Evolutionary conservation across 2,888 invertebrate genomes (phyloP).

Genomic region (Pharmacophagus antenor): DNA sequence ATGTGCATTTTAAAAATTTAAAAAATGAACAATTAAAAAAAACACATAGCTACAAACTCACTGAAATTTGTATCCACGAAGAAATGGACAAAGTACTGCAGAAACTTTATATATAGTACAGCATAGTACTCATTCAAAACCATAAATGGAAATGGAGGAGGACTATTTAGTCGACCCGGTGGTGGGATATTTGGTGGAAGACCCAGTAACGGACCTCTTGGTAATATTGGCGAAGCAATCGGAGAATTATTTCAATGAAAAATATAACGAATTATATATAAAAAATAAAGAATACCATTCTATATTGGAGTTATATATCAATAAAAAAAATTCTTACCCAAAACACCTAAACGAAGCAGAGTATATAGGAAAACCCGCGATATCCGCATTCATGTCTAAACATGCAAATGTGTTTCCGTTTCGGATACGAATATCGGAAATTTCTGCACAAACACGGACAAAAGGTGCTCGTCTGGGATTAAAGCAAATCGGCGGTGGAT

Average conservation of each 20-base stretch:
- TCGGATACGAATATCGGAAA: conserved; percentile 89
- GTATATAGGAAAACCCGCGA: conserved; percentile 80
- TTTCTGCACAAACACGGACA: conserved; percentile 86
- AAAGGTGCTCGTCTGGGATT: conserved; percentile 85
- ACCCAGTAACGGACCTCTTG: conserved; percentile 58
- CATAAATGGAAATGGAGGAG: conserved; percentile 26
- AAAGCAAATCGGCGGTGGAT: conserved; percentile 86
- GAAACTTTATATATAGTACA: too few species aligned
- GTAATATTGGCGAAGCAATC: conserved; percentile 64
- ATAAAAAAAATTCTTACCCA: conserved; percentile 50
- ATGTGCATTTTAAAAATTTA: too few species aligned
- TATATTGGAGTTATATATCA: not conserved
- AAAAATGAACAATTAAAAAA: too few species aligned
- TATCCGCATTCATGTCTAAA: conserved; percentile 86
- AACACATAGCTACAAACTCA: too few species aligned
- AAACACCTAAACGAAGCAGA: conserved; percentile 79
- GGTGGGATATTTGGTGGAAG: conserved; percentile 40
- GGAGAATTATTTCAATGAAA: conserved; percentile 53
- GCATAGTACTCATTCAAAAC: too few species aligned
- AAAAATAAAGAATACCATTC: too few species aligned
- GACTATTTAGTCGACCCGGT: conserved; percentile 37
- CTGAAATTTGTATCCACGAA: too few species aligned
- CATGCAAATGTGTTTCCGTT: conserved; percentile 90
- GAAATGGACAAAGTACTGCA: too few species aligned
- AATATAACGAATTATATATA: not conserved